Evolutionary conservation across 2,113 vertebrate genomes (phyloP), one percentile per base, ranked within the genome.

Genomic region (Sitta europaea): DNA sequence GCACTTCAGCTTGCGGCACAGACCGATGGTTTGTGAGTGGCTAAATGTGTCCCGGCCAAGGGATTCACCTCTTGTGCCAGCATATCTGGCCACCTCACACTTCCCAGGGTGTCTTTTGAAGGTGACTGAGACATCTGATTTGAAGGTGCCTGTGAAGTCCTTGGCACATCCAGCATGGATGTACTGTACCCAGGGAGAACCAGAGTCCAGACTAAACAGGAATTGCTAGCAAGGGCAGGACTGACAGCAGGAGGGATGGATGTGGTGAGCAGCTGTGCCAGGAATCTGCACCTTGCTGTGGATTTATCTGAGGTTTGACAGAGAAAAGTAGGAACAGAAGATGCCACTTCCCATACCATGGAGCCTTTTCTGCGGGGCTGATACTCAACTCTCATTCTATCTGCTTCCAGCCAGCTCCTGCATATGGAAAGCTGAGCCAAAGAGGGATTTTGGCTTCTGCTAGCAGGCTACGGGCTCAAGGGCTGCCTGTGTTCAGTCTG

Each of bases 141-240:
- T 97, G 84, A 99, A 96, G 78, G 97, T 98, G 70, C 98, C 97
- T 4, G 96, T 97, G 74, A 99, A 92, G 63, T 98, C 97, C 95
- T 99, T 99, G 38, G 98, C 94, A 68, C 98, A 99, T 36, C 98
- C 97, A 43, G 98, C 98, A 38, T 99, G 99, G 65, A 99, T 98
- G 75, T 99, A 98, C 51, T 99, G 99, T 6, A 98, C 91, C 98
- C 98, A 79, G 14, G 40, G 45, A 96, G 72, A 93, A 76, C 9
- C n/a, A 16, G 33, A 47, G n/a, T 21, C 51, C 35, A 70, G 75
- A 63, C 13, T 48, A 42, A 54, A 48, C 29, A 47, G 36, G 72
- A 68, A 40, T 67, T 33, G 31, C 17, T 15, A 16, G 27, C 51
- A 36, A 79, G 38, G 36, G 58, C 25, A 48, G 43, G 38, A 45